Evolutionary conservation across 2,888 invertebrate species (phyloP).

Genomic region (Cryptocheilus praepositus): DNA sequence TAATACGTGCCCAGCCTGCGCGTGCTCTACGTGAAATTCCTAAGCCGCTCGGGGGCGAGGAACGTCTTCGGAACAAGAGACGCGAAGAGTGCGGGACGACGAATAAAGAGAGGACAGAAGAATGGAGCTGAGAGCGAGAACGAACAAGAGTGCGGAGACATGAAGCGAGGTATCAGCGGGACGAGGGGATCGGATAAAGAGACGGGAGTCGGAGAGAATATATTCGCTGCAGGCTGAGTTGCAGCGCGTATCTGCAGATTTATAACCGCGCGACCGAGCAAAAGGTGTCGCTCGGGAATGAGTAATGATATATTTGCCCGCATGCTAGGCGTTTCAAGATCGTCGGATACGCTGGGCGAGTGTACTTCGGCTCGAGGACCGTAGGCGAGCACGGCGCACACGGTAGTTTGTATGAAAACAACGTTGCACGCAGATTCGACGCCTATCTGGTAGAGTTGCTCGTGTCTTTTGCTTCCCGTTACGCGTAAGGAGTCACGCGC

Average conservation of each 20-base stretch:
- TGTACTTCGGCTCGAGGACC: constrained; percentile 47
- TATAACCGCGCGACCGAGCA: constrained; percentile 56
- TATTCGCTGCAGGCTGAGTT: constrained; percentile 15
- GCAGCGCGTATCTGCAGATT: constrained; percentile 55
- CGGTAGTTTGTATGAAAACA: constrained; percentile 54
- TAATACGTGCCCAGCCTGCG: constrained; percentile 45
- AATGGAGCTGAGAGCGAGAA: background rate
- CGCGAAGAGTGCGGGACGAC: constrained; percentile 2
- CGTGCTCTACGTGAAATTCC: constrained; percentile 35
- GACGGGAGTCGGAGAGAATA: constrained; percentile 1
- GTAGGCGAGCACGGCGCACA: constrained; percentile 36
- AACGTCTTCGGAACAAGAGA: constrained; percentile 26
- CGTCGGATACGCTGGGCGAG: constrained; percentile 48
- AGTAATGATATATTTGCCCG: constrained; percentile 64
- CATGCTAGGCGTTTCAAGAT: constrained; percentile 59
- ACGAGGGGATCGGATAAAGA: background rate
- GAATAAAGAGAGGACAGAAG: constrained; percentile 12
- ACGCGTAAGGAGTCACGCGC: too few relatives aligned
- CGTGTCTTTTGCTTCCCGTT: background rate
- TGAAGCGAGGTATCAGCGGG: background rate
- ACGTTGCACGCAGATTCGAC: constrained; percentile 26
- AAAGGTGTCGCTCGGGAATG: constrained; percentile 60
- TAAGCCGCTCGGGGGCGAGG: constrained; percentile 10
- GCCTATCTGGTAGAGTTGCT: constrained; percentile 46
- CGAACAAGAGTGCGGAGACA: constrained; percentile 6